phyloP scores from a whole-genome alignment of 2,113 vertebrate species.

The Turdus rufiventris region DNA sequence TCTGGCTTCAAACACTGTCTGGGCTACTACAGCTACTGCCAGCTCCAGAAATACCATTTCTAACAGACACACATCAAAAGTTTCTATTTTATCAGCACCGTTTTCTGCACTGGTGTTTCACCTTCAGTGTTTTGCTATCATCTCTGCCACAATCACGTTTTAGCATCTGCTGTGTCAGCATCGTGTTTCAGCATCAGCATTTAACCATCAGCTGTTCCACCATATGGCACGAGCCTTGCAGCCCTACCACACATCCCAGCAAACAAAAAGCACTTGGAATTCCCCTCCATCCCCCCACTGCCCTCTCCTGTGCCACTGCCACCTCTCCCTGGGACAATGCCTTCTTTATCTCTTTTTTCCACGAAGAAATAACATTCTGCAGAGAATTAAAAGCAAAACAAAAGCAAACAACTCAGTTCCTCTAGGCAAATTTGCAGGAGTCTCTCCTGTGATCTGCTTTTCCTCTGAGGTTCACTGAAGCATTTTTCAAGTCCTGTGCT shows the following conservation, averaged over 20 bases:
- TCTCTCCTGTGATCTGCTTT: not conserved
- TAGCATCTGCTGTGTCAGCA: slow-evolving; percentile 66
- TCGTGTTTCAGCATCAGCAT: slow-evolving; percentile 57
- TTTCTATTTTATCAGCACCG: not conserved
- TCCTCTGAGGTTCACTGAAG: slow-evolving; percentile 25
- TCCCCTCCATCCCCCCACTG: not conserved
- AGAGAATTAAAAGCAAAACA: not conserved
- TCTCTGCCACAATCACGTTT: slow-evolving; percentile 46
- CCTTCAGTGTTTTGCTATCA: slow-evolving; percentile 46
- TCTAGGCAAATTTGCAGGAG: not conserved
- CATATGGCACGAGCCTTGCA: slow-evolving; percentile 50
- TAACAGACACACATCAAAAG: not conserved
- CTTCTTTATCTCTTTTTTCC: not conserved
- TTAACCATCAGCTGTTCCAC: slow-evolving; percentile 68
- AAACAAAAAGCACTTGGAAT: slow-evolving; percentile 6
- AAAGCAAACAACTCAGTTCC: not conserved
- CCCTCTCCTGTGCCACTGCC: not conserved
- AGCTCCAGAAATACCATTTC: not conserved
- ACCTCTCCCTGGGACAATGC: not conserved
- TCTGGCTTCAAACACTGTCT: not conserved
- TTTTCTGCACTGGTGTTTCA: slow-evolving; percentile 26
- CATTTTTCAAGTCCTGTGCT: slow-evolving; percentile 12
- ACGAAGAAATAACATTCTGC: not conserved
- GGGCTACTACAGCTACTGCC: not conserved
- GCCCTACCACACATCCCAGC: not conserved